Base-by-base conservation (phyloP, 2,888 invertebrate species). In the Coleophora flavipennella region DNA sequence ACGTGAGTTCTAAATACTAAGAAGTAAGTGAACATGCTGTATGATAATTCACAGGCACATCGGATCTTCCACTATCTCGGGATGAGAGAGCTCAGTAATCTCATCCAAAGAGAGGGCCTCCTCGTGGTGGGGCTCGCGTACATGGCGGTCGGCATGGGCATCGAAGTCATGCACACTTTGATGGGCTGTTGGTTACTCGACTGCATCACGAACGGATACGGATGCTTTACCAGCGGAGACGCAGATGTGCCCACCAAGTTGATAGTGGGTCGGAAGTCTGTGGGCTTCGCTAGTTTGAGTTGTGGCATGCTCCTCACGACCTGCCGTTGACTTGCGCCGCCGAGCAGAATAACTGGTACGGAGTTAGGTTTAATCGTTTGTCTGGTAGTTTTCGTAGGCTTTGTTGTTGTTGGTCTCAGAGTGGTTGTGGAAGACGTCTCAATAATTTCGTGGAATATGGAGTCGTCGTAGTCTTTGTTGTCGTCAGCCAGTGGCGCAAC, bases 121-220 rank as follows among this genome's bases (percentile, higher is more conserved):
- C 56, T 54, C 10, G 68, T 70, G n/a, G 69, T 70, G n/a, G 69
- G 52, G 8, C 53, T 43, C 13, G 57, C 49, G 41, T 58, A 59
- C 48, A 59, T 59, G 8, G 60, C 41, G 2, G 68, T 57, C 20
- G 20, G 20, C 42, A 67, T 43, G 0, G 68, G 59, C 43, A 68
- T 45, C 0, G 68, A 46, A 8, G 74, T 59, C 64, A 80, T 72
- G 42, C 81, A 81, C 14, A 81, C 60, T 48, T 70, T 71, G 3
- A 75, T 48, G 1, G 83, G 77, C 36, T 60, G 66, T 11, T 58
- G 60, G 2, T 65, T 53, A 4, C 61, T 48, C 1, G 59, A 48
- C 12, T 73, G 66, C 59, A 64, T 56, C n/a, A 75, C 73, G 41
- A 78, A 83, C 1, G 78, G 80, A 42, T 80, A 80, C 1, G 80